Base-by-base conservation (phyloP, 2,797 vertebrate genomes). In the Ibycter americanus region DNA sequence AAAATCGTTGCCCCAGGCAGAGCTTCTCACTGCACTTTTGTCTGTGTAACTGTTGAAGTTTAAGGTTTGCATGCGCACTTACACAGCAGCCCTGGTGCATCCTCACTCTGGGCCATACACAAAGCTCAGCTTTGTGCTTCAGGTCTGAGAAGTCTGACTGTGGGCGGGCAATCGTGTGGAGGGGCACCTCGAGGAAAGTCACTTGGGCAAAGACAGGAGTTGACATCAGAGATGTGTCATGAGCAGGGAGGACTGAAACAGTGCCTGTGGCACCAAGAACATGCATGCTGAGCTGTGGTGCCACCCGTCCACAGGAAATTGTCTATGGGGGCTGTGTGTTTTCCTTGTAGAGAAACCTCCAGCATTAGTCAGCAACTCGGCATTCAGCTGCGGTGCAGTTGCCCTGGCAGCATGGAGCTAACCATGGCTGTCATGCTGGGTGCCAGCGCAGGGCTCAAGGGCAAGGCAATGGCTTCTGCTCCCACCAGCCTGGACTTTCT, bases 141-240 rank as follows among this genome's bases (percentile, higher is more conserved):
- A 38, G 38, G 29, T 22, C 52, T 56, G 62, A 54, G 54, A 85
- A 77, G 42, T 59, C 27, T 32, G 25, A 12, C 47, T 42, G 32
- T 6, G 8, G 78, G 59, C 52, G 23, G 68, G 27, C 0, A 1
- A 17, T 40, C 1, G 2, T 2, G 2, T 44, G 19, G 47, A 56
- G 19, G 31, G 17, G 6, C 36, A 42, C 26, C 26, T 23, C 6
- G 1, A 34, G 40, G 36, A 31, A 86, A 74, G 22, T 22, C 55
- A 55, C 23, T 38, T 19, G 27, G 55, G 55, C 52, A 42, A 61
- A 85, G 83, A 11, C 21, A 36, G 54, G 61, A 56, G 22, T 16
- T 65, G 66, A 17, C 32, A 18, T 25, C 31, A 66, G 47, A 36
- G 25, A 51, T 70, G 42, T 54, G 40, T 44, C 47, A 19, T 1